phyloP scores from a whole-genome alignment of 2,888 invertebrate genomes.

The Pollenia angustigena region DNA sequence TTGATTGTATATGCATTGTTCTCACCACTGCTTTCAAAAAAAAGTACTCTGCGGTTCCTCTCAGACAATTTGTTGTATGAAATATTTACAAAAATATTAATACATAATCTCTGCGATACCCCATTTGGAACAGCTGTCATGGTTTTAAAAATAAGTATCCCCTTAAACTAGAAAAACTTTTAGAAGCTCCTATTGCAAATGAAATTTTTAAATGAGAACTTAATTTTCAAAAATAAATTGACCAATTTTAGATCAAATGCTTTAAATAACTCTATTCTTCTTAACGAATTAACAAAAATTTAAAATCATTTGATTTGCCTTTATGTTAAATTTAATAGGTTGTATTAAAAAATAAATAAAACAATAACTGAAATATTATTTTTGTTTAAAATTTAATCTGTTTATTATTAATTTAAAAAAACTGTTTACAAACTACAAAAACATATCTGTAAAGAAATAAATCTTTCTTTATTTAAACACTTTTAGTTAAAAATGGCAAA shows the following conservation, averaged over 20 bases:
- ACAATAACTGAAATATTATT: constrained; percentile 12
- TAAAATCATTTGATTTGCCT: constrained; percentile 1
- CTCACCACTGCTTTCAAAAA: too few relatives aligned
- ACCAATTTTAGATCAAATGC: not conserved
- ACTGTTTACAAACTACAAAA: constrained; percentile 60
- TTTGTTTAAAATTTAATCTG: constrained; percentile 28
- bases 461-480: not conserved
- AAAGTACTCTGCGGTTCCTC: too few relatives aligned
- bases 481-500: constrained; percentile 13
- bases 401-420: constrained; percentile 38
- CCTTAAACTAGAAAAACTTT: too few relatives aligned
- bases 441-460: constrained; percentile 64
- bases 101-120: too few relatives aligned
- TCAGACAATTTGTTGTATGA: too few relatives aligned
- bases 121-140: too few relatives aligned
- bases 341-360: constrained; percentile 39
- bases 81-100: too few relatives aligned
- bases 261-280: not conserved
- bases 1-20: too few relatives aligned
- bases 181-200: too few relatives aligned
- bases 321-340: constrained; percentile 47
- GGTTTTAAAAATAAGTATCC: too few relatives aligned
- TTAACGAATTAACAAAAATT: not conserved
- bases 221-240: not conserved
- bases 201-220: too few relatives aligned